phyloP scores from a whole-genome alignment of 1,140 invertebrate species.

The Caenorhabditis elegans region WBcel235 BX284606.5:10184001-10184500 shows the following conservation, averaged over 20 bases:
- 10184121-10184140: slow-evolving; percentile 31
- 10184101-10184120: slow-evolving; percentile 34
- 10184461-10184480: slow-evolving; percentile 21
- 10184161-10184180: slow-evolving; percentile 29
- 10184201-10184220: slow-evolving; percentile 44
- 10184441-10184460: slow-evolving; percentile 38
- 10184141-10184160: slow-evolving; percentile 43
- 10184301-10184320: slow-evolving; percentile 48
- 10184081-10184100: slow-evolving; percentile 44
- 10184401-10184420: slow-evolving; percentile 45
- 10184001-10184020: background rate
- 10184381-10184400: slow-evolving; percentile 44
- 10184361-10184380: slow-evolving; percentile 42
- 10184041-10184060: background rate
- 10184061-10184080: slow-evolving; percentile 33
- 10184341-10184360: slow-evolving; percentile 30
- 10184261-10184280: background rate
- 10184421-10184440: slow-evolving; percentile 24
- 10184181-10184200: slow-evolving; percentile 48
- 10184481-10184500: slow-evolving; percentile 48
- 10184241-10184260: background rate
- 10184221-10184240: slow-evolving; percentile 4
- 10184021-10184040: background rate
- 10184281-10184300: slow-evolving; percentile 23
- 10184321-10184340: slow-evolving; percentile 42